Conservation (phyloP, 2,113 vertebrate genomes). For the Psittacula cyanocephala region DNA sequence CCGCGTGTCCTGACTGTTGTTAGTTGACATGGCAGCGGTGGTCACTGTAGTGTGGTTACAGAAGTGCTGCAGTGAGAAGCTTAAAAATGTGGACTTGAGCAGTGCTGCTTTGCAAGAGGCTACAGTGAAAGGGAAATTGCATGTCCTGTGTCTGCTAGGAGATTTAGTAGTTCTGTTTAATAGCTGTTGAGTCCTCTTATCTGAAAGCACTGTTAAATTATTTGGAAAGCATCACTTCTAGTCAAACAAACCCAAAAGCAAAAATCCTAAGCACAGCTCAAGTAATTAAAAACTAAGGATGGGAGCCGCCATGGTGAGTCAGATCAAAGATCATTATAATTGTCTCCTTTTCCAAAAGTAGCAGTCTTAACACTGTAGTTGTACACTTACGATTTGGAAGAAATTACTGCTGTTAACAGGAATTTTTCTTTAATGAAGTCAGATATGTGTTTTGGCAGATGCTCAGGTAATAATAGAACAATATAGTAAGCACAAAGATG, state of each 20-base stretch:
- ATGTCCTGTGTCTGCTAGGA: rapidly evolving
- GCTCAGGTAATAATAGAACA: not conserved
- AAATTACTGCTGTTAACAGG: not conserved
- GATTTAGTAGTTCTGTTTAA: not conserved
- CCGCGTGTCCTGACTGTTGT: not conserved
- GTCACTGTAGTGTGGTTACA: not conserved
- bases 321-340: not conserved
- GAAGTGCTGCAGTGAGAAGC: not conserved
- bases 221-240: not conserved
- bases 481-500: not conserved
- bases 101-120: not conserved
- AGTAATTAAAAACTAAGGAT: not conserved
- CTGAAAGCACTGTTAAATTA: not conserved
- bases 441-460: not conserved
- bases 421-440: not conserved
- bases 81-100: not conserved
- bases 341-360: not conserved
- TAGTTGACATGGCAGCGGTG: not conserved
- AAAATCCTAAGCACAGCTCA: not conserved
- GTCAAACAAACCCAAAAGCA: not conserved
- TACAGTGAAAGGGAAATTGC: too few species aligned
- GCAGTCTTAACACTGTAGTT: not conserved
- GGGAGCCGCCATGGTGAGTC: not conserved
- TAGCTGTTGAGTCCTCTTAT: not conserved
- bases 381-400: not conserved